These are phyloP conservation scores for Dendrocincla tyrannina DNA, from an alignment of 2,797 vertebrate genomes.

Conservation along the genomic window DNA sequence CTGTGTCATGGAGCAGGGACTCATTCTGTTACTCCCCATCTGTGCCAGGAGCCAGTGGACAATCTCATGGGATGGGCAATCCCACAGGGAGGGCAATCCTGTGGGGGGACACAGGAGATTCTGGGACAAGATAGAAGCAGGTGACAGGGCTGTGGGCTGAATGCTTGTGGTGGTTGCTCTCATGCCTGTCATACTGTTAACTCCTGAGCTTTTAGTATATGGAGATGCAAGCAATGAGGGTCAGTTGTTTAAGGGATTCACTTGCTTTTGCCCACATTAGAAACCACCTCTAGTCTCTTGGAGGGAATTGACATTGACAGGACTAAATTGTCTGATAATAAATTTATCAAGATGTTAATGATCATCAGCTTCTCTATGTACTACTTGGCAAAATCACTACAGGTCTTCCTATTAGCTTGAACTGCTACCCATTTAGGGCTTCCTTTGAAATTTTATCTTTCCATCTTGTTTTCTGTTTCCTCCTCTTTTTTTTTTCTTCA, in stretches of 20 bases:
- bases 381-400: slow-evolving; percentile 11
- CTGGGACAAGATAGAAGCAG: not conserved
- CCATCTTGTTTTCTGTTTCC: slow-evolving; percentile 77
- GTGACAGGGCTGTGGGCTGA: rapidly evolving
- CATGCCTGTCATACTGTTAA: rapidly evolving
- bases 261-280: not conserved
- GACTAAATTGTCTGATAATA: slow-evolving; percentile 50
- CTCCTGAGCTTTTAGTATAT: not conserved
- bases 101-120: rapidly evolving
- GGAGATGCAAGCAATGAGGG: not conserved
- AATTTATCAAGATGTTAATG: slow-evolving; percentile 66
- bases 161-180: not conserved
- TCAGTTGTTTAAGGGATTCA: not conserved
- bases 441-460: slow-evolving; percentile 81
- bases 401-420: slow-evolving; percentile 56
- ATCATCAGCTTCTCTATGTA: slow-evolving; percentile 44
- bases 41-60: not conserved
- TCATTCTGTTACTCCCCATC: rapidly evolving
- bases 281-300: not conserved
- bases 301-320: slow-evolving; percentile 43
- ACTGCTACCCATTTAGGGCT: slow-evolving; percentile 60
- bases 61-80: rapidly evolving
- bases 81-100: rapidly evolving
- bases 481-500: slow-evolving; percentile 44
- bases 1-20: rapidly evolving